Base-by-base conservation (phyloP, 2,113 vertebrate species). In the Gadus macrocephalus region DNA sequence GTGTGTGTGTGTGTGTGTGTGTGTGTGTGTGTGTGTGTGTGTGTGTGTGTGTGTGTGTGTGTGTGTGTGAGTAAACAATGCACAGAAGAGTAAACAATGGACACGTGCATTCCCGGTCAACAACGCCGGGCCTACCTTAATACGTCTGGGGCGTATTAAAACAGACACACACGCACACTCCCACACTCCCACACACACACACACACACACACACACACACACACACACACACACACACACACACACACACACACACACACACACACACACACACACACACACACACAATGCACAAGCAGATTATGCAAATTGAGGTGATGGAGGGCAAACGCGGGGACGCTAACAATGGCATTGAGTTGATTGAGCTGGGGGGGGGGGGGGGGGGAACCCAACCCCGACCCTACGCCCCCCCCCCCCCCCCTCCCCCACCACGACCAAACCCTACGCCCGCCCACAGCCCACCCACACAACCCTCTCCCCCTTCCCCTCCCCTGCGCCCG, bases 241-340 rank as follows among this genome's bases (percentile, higher is more conserved):
- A n/a, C 62, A 64, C 28, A 64, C 31, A 65, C 63, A 65, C 27
- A 19, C 38, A 38, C 19, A 35, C 35, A 38, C 12, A 9, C 12
- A 22, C 4, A 35, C 42, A 65, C 16, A 65, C 64, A 65, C 35
- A 15, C 16, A 38, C 19, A 35, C 35, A 38, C 31, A n/a, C 62
- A 64, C 28, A 64, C 31, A 65, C 63, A 65, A 64, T 65, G 42
- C 19, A 22, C 87, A 89, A 90, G 86, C 86, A 83, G 85, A 90
- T 90, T 90, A 90, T 90, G 87, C 84, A 89, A 89, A 90, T 89
- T 85, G 86, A 83, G 87, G 89, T 88, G 87, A 88, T 87, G 63
- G 86, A 82, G 89, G 89, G 78, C 86, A 80, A 16, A 20, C 58
- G 74, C 8, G 42, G 2, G 78, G 35, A 80, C 75, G 78, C 80